Evolutionary conservation across 2,797 vertebrate genomes (phyloP).

Genomic region (Tangara arthus): DNA sequence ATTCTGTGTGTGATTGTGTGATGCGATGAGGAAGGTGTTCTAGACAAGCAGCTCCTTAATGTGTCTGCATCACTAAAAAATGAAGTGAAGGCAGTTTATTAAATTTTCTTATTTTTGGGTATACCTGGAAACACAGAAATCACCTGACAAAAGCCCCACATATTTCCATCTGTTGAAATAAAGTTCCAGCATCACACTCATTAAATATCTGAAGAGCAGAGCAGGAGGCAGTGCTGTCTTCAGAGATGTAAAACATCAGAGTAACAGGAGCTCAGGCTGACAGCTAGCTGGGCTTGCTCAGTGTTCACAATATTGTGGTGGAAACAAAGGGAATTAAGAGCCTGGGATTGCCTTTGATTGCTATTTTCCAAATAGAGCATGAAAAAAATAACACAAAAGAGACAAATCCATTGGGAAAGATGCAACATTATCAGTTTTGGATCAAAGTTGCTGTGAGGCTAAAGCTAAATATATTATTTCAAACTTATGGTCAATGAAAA

Average conservation of each 20-base stretch:
- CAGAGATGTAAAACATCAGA: not conserved
- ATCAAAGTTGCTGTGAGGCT: not conserved
- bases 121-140: not conserved
- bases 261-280: not conserved
- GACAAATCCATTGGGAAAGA: not conserved
- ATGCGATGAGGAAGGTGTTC: not conserved
- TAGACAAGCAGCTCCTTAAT: not conserved
- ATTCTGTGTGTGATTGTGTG: not conserved
- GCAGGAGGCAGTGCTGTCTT: not conserved
- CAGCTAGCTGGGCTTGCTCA: not conserved
- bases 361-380: conserved; percentile 11
- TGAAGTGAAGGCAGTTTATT: not conserved
- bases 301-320: not conserved
- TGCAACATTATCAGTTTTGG: not conserved
- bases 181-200: not conserved
- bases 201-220: not conserved
- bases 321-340: not conserved
- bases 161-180: not conserved
- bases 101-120: not conserved
- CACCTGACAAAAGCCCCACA: not conserved
- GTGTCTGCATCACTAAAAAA: not conserved
- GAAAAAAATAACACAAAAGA: not conserved
- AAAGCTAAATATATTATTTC: not conserved
- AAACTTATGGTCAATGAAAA: not conserved
- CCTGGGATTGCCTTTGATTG: not conserved